Conservation (phyloP, 64 coral and sea anemone species). For the Pachyseris speciosa region DNA sequence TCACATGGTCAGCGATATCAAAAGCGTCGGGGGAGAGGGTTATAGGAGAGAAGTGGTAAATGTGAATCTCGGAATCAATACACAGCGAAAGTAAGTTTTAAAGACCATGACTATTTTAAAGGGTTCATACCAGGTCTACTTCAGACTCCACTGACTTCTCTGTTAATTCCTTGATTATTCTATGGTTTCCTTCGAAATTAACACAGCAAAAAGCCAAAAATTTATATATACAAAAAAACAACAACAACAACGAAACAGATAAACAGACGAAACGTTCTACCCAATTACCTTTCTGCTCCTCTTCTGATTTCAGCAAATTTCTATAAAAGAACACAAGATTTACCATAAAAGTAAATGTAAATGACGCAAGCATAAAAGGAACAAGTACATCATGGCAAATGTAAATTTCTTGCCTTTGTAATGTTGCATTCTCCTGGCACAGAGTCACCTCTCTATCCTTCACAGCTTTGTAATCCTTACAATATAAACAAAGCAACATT, state of each 20-base stretch:
- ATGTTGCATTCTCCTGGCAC: neutral
- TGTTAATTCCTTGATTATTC: constrained; percentile 1
- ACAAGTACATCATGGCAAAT: neutral
- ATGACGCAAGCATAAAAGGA: neutral
- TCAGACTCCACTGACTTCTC: constrained; percentile 2
- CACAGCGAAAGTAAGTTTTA: no score
- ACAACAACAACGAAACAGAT: neutral
- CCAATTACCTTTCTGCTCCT: constrained; percentile 11
- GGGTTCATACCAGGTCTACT: neutral
- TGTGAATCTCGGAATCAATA: no score
- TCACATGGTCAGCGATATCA: no score
- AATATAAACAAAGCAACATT: neutral
- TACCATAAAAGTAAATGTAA: neutral
- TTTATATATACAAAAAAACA: neutral
- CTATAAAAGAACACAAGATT: neutral
- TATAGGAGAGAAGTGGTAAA: no score
- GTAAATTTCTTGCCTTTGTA: neutral
- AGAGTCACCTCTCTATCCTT: constrained; percentile 11
- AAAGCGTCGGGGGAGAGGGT: no score
- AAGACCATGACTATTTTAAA: neutral
- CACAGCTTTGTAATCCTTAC: neutral
- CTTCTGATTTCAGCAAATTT: constrained; percentile 3
- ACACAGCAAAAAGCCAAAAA: neutral
- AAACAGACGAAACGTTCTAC: neutral
- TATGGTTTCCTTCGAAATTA: neutral